Conservation (phyloP, 2,113 vertebrate genomes). For the Hippocampus zosterae region DNA sequence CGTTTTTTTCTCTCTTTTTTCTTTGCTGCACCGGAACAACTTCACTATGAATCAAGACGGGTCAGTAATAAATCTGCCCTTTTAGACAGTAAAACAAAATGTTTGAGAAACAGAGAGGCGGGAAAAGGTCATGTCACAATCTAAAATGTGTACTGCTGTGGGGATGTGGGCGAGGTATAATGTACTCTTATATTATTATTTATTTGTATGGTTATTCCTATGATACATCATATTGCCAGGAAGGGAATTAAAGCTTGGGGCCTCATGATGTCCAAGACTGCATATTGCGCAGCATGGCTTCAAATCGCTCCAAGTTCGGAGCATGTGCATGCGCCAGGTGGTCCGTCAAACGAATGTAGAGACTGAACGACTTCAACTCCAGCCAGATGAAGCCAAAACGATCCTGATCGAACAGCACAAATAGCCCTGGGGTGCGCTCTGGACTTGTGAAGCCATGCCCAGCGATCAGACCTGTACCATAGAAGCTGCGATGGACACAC, state of each 20-base stretch:
- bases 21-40: conserved; percentile 45
- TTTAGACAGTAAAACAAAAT: conserved; percentile 25
- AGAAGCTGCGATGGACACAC: conserved; percentile 77
- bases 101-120: conserved; percentile 14
- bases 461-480: conserved; percentile 90
- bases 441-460: conserved; percentile 97
- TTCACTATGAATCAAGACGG: conserved; percentile 8
- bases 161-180: conserved; percentile 23
- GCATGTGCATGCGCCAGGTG: conserved; percentile 83
- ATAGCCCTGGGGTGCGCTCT: conserved; percentile 88
- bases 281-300: conserved; percentile 94
- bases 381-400: conserved; percentile 98
- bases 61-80: conserved; percentile 20
- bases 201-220: neutral
- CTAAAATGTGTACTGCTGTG: conserved; percentile 39
- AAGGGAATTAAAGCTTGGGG: conserved; percentile 30
- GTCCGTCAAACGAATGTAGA: conserved; percentile 93
- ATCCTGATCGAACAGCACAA: conserved; percentile 89
- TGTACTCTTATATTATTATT: conserved; percentile 17
- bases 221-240: conserved; percentile 17
- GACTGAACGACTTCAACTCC: conserved; percentile 94
- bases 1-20: conserved; percentile 7
- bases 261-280: conserved; percentile 90
- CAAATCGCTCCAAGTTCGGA: conserved; percentile 85
- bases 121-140: conserved; percentile 23